Base-by-base conservation (phyloP, 2,888 invertebrate genomes). In the Dynastes maya region DNA sequence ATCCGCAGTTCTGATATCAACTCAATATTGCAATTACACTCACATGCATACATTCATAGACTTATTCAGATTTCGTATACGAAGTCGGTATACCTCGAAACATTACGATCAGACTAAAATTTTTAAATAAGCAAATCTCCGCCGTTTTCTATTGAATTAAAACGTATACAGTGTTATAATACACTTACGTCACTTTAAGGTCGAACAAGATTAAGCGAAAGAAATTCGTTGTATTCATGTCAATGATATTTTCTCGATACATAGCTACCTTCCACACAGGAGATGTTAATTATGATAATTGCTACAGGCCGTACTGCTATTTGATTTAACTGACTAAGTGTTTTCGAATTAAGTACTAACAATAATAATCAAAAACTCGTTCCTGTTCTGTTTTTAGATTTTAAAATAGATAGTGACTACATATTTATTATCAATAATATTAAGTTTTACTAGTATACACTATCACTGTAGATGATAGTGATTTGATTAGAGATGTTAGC, bases 231-330 rank as follows among this genome's bases (percentile, higher is more conserved):
- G 55, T 55, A 53, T 71, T 55, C 8, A 37, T 71, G 71, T 55
- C 71, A 71, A 58, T 71, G 71, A 55, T 71, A 55, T 55, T 37
- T 27, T 71, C 13, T 37, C 55, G 32, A 49, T 68, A 65, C 16
- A 3, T 27, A 22, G 6, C 29, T 55, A 22, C 55, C 55, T 58
- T 22, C 22, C 55, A 58, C 55, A 58, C 2, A 22, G 6, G 40
- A 71, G 71, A 58, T 37, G 71, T 37, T 71, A 71, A 71, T 58
- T 71, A 58, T 71, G 37, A 71, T 71, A 71, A 58, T 55, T 71
- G 16, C 5, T 37, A 22, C 22, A 37, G 6, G 9, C 58, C 16
- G 29, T 29, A 22, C 22, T 22, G 22, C 16, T 58, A 16, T 55
- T 71, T 58, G 40, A 58, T 71, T 58, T 58, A 55, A 16, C 9